Evolutionary conservation across 1,140 invertebrate species (phyloP).

Genomic region (Philotrypesis tridentata): DNA sequence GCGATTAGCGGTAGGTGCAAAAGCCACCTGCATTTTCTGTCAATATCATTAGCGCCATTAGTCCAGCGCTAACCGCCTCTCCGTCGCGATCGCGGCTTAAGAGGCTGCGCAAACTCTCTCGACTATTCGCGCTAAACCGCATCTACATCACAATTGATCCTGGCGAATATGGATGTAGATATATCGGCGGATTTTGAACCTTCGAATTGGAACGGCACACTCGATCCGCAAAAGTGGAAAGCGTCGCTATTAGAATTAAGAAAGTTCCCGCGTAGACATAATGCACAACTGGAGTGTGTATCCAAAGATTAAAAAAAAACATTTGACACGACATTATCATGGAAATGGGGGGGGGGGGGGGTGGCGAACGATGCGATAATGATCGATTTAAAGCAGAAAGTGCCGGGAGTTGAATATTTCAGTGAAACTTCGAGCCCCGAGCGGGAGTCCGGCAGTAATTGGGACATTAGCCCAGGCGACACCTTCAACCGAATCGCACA

Average conservation of each 20-base stretch:
- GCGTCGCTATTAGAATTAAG: too few relatives aligned
- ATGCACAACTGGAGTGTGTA: too few relatives aligned
- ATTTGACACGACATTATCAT: neutral
- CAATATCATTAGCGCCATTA: conserved; percentile 52
- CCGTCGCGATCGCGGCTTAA: neutral
- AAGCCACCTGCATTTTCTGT: conserved; percentile 42
- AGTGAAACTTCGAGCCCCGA: neutral
- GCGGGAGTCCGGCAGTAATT: neutral
- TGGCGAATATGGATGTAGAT: neutral
- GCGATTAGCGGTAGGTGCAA: conserved; percentile 37
- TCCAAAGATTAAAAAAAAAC: neutral
- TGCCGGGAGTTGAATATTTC: neutral
- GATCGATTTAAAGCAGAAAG: neutral
- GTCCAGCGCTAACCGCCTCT: conserved; percentile 21
- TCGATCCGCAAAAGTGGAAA: neutral
- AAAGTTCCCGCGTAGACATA: neutral
- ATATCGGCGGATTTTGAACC: conserved; percentile 2
- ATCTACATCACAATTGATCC: conserved; percentile 40
- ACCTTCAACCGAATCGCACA: neutral
- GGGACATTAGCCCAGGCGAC: neutral
- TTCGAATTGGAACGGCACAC: conserved; percentile 40
- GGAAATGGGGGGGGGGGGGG: neutral
- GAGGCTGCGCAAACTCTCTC: conserved; percentile 16
- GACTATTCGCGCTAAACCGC: conserved; percentile 16
- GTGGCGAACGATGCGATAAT: neutral